These are phyloP conservation scores for Coranthus polyacanthus DNA, from an alignment of 2,797 vertebrate species.

Conservation along the genomic window DNA sequence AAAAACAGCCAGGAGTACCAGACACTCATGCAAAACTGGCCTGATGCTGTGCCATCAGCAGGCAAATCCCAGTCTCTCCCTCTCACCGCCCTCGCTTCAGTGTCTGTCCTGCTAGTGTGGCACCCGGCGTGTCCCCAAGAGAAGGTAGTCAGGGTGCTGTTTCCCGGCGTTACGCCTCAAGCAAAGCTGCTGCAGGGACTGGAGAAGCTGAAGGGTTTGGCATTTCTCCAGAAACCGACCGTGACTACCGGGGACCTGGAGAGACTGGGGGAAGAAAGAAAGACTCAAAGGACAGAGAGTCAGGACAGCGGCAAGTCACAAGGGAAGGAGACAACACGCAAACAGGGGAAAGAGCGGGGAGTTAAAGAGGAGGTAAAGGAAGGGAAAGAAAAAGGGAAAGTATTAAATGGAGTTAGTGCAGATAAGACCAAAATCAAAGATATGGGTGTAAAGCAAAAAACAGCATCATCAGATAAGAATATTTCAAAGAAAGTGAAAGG, in stretches of 20 bases:
- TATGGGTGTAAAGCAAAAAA: conserved; percentile 58
- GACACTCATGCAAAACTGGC: conserved; percentile 88
- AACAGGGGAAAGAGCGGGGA: conserved; percentile 70
- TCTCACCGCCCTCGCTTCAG: conserved; percentile 83
- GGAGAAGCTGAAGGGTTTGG: conserved; percentile 91
- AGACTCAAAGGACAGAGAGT: conserved; percentile 85
- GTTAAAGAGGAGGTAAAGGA: conserved; percentile 72
- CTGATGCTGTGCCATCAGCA: conserved; percentile 58
- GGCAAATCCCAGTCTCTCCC: conserved; percentile 76
- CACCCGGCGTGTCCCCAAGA: conserved; percentile 90
- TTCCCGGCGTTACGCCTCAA: conserved; percentile 93
- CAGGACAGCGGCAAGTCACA: conserved; percentile 87
- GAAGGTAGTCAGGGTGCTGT: conserved; percentile 94
- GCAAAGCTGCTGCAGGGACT: conserved; percentile 91
- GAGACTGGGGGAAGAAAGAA: conserved; percentile 66
- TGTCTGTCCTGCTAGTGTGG: conserved; percentile 93
- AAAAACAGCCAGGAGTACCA: conserved; percentile 90
- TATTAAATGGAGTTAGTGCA: conserved; percentile 57
- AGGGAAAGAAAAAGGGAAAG: conserved; percentile 77
- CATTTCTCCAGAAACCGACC: conserved; percentile 86
- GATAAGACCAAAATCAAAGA: conserved; percentile 75
- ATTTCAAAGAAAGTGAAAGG: conserved; percentile 77
- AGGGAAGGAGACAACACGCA: conserved; percentile 71
- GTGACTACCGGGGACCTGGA: conserved; percentile 82
- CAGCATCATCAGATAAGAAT: conserved; percentile 61